Base-by-base conservation (phyloP, 92 coral and sea anemone genomes). In the Actinostola sp. region DNA sequence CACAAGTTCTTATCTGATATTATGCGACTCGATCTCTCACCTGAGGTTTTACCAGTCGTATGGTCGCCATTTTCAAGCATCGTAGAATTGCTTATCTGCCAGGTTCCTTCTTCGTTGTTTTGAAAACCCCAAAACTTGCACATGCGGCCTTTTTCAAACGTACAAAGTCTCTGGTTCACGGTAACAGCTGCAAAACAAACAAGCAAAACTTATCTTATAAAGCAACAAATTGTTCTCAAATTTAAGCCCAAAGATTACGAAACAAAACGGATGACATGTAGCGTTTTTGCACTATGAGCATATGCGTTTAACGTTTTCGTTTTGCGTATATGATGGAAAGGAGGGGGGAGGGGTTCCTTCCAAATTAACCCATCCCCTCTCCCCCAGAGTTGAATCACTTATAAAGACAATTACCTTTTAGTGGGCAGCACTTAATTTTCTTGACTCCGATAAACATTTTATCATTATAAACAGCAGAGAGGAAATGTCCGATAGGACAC, bases 121-220 rank as follows among this genome's bases (percentile, higher is more conserved):
- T 16, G 23, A 24, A 39, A 14, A 20, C 48, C 19, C 71, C 71
- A 75, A 15, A 64, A 60, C 12, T 14, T n/a, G 57, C 71, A 75
- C 58, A 49, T 13, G 32, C n/a, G n/a, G n/a, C 72, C 72, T 33
- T 75, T 27, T 63, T 75, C 80, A 63, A 75, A 63, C 0, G 80
- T 48, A 38, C 71, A 75, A 16, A 32, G 60, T 24, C 23, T 62
- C 50, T 75, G 67, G 39, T 44, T 65, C 20, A 45, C 14, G 26
- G 43, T 28, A 14, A 75, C 62, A 32, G 61, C 80, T 75, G 45
- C 21, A 46, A 67, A n/a, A n/a, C n/a, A 53, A 53, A 53, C 28
- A 53, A 20, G 25, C 9, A 53, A 39, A 39, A 39, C 45, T 39
- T 7, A 39, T 39, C 14, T 7, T 39, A 39, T 7, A 39, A n/a